Conservation (phyloP, 2,113 vertebrate genomes). For the Mastomys natalensis region DNA sequence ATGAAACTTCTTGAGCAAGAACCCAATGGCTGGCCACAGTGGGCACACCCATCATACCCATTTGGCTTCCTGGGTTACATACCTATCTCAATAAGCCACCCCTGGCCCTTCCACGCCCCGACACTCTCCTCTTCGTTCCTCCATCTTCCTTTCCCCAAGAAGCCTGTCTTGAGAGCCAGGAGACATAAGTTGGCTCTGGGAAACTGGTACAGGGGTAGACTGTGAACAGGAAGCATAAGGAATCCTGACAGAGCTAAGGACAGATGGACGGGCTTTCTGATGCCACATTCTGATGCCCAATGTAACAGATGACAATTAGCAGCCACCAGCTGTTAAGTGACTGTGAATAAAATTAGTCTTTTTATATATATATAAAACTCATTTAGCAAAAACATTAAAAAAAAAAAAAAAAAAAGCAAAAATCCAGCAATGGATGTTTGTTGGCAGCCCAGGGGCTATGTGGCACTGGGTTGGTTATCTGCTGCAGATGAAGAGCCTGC, state of each 20-base stretch:
- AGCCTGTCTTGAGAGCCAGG: neutral
- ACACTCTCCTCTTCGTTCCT: too few relatives aligned
- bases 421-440: conserved; percentile 70
- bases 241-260: conserved; percentile 61
- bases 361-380: conserved; percentile 17
- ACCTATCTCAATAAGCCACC: too few relatives aligned
- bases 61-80: neutral
- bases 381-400: conserved; percentile 76
- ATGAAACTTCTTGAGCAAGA: neutral
- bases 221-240: conserved; percentile 38
- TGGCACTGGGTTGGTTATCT: conserved; percentile 47
- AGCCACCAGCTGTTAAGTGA: conserved; percentile 80
- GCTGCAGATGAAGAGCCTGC: neutral
- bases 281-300: conserved; percentile 70
- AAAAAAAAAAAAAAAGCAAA: neutral
- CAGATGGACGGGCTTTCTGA: conserved; percentile 80
- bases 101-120: too few relatives aligned
- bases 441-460: conserved; percentile 66
- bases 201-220: neutral
- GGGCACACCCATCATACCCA: neutral
- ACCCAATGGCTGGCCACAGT: neutral
- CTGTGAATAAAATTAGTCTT: conserved; percentile 72
- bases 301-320: conserved; percentile 80
- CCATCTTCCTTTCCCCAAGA: neutral
- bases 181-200: neutral